These are phyloP conservation scores for Pemphredon lugubris DNA, from an alignment of 2,888 invertebrate species.

Conservation along the genomic window DNA sequence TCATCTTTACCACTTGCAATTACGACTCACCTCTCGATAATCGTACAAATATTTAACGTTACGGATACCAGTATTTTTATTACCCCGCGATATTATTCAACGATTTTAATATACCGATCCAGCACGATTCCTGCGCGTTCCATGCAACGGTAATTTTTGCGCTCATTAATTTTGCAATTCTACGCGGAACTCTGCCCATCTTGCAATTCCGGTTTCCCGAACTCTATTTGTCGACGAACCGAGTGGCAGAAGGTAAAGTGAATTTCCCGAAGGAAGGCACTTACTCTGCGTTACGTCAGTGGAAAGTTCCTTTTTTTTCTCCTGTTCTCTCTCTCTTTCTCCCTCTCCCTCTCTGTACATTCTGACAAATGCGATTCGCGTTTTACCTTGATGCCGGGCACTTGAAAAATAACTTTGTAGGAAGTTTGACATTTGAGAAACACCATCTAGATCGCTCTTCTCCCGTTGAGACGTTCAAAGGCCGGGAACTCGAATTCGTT, in stretches of 20 bases:
- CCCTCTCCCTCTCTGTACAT: too few species aligned
- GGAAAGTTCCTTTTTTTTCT: conserved; percentile 20
- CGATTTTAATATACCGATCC: too few species aligned
- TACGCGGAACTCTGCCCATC: too few species aligned
- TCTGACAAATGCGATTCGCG: conserved; percentile 42
- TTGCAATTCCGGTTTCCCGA: conserved; percentile 31
- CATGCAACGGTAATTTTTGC: too few species aligned
- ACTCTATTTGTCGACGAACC: conserved; percentile 38
- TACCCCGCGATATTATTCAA: too few species aligned
- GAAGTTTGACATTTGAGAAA: conserved; percentile 18
- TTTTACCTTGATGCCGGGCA: conserved; percentile 26
- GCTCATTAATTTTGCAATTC: too few species aligned
- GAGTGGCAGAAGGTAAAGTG: conserved; percentile 40
- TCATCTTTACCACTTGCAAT: too few species aligned
- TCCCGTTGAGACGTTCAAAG: conserved; percentile 1
- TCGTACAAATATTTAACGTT: too few species aligned
- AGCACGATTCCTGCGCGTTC: too few species aligned
- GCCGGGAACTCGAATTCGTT: not conserved
- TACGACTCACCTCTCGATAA: too few species aligned
- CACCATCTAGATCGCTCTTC: not conserved
- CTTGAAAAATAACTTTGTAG: conserved; percentile 7
- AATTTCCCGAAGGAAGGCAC: conserved; percentile 46
- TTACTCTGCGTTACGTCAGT: conserved; percentile 38
- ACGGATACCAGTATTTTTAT: too few species aligned
- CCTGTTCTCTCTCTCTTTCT: conserved; percentile 12